phyloP scores from a whole-genome alignment of 2,113 vertebrate genomes.

The Cryptomyrus ogoouensis region DNA sequence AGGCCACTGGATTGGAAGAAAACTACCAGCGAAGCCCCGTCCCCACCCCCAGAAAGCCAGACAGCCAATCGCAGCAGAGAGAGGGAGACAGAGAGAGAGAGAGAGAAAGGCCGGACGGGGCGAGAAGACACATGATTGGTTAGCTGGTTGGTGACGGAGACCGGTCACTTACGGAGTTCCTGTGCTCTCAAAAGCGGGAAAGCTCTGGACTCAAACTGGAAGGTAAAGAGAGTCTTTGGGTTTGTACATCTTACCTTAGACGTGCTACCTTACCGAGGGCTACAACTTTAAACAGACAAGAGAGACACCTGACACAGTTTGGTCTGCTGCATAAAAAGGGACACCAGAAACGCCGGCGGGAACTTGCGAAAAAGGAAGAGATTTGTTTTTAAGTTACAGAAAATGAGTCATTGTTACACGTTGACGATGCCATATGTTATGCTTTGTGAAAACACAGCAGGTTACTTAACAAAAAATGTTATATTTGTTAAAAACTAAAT shows the following conservation, averaged over 20 bases:
- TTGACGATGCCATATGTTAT: neutral
- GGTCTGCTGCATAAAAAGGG: conserved; percentile 43
- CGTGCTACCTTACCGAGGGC: conserved; percentile 27
- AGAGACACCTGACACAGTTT: conserved; percentile 34
- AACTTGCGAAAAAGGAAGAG: neutral
- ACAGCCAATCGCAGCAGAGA: conserved; percentile 56
- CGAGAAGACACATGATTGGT: conserved; percentile 40
- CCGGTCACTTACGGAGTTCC: conserved; percentile 82
- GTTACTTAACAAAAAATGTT: neutral
- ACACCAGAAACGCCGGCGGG: neutral
- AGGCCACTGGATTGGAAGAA: conserved; percentile 43
- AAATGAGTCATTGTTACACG: neutral
- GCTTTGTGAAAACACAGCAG: conserved; percentile 1
- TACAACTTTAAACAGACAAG: conserved; percentile 25
- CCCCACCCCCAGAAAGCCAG: conserved; percentile 44
- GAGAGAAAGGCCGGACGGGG: conserved; percentile 24
- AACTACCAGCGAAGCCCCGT: conserved; percentile 46
- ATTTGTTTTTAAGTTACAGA: neutral
- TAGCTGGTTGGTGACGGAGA: conserved; percentile 51
- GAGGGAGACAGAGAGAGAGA: conserved; percentile 31
- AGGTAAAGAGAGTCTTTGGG: conserved; percentile 82
- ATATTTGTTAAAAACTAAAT: neutral
- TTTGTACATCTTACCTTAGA: conserved; percentile 57
- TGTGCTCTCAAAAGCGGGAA: conserved; percentile 87
- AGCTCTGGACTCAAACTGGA: conserved; percentile 92